Evolutionary conservation across 1,140 invertebrate genomes (phyloP), one percentile per base, ranked within the genome.

Genomic region (Chironomus tepperi): DNA sequence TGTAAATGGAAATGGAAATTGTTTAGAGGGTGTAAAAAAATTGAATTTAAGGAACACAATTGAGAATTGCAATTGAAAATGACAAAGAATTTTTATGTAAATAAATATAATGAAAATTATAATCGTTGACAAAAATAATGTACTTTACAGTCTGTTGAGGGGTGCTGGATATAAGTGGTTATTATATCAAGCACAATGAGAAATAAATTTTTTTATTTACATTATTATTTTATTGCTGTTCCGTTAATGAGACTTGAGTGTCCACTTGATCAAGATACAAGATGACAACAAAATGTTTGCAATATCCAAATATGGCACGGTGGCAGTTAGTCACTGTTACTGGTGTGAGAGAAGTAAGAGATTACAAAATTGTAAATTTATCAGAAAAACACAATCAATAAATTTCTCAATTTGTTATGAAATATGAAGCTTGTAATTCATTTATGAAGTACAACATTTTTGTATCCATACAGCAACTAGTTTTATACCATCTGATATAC

Each of bases 31-130:
- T 57, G 47, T 57, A 15, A 34, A 34, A n/a, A n/a, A 34, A 34
- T 34, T 34, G 24, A 34, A 34, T 34, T 34, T 34, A 34, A 34
- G 24, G 24, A 34, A 34, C 24, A 34, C 24, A 34, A n/a, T 47
- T 57, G 47, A 57, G 12, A n/a, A 12, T 57, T n/a, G 12, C 47
- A 57, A 12, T 57, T 57, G 47, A 47, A 47, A 34, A 34, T 34
- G 24, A 34, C 15, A 47, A 57, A n/a, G 47, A 57, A 12, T n/a
- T 57, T 57, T 57, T 57, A 57, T 57, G 47, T 57, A 57, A 57
- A 57, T 57, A 57, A 57, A 57, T 57, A n/a, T 57, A 57, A 57
- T 57, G 47, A 57, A 57, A 57, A 57, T 57, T 57, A 57, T 57
- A 57, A n/a, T n/a, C 12, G 12, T 57, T 57, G n/a, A n/a, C 47